Evolutionary conservation across 2,888 invertebrate species (phyloP), one percentile per base, ranked within the genome.

Genomic region (Watsonalla cultraria): DNA sequence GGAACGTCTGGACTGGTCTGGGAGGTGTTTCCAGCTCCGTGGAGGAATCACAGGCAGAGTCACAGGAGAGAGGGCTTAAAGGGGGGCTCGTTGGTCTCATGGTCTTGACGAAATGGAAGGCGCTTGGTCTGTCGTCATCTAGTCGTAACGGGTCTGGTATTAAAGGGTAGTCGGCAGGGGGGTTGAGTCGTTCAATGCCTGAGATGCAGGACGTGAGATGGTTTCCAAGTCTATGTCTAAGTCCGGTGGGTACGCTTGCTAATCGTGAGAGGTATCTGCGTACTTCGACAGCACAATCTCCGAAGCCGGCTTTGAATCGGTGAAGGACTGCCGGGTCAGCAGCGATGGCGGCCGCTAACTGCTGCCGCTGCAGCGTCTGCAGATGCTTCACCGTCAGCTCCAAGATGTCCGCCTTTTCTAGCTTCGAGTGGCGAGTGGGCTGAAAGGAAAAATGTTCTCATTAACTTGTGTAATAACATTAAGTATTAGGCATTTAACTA

Each of bases 311-410:
- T 61, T 95, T 94, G 90, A 97, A 97, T 75, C 96, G 95, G 75
- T 95, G 95, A 48, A 97, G 90, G 2, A 97, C 95, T 13, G 94
- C 94, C 0, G 97, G 96, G 80, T 98, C 97, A 8, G 95, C 94
- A 0, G 96, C 94, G 63, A 96, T 95, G 33, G 96, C 95, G 63
- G 95, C 93, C 7, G 95, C 95, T 48, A 95, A 86, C 80, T 97
- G 97, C 78, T 97, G 97, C 9, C 96, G 93, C 76, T 98, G 98
- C 13, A 98, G 90, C 58, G 95, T 95, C 79, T 97, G 96, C 51
- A 99, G 91, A 80, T 98, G 97, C 78, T 97, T 96, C 49, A 98
- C 98, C 0, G 98, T 97, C 92, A 98, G 95, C 85, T 98, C 98
- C 53, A 98, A 90, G 66, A 98, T 98, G 82, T 98, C 98, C 0